These are phyloP conservation scores for Priocnemis perturbator DNA, from an alignment of 2,888 invertebrate genomes.

Conservation along the genomic window DNA sequence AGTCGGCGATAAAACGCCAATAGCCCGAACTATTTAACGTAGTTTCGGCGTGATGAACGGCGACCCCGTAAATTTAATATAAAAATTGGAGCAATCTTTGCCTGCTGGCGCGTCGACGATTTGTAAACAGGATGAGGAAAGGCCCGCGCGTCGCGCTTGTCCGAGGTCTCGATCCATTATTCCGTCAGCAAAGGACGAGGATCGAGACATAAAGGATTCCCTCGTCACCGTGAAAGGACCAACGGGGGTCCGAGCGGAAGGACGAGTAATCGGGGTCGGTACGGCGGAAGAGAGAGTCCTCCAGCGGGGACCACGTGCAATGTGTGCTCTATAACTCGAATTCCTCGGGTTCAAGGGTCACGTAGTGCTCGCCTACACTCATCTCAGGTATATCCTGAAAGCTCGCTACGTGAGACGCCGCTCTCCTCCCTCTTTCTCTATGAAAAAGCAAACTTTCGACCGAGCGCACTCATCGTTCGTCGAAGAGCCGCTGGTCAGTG, in stretches of 20 bases:
- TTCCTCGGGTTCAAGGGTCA: constrained; percentile 34
- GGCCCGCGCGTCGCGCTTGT: constrained; percentile 2
- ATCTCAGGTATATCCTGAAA: constrained; percentile 25
- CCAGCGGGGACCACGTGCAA: constrained; percentile 18
- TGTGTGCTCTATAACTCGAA: constrained; percentile 27
- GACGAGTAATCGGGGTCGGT: constrained; percentile 35
- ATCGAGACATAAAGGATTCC: constrained; percentile 28
- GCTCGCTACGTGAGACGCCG: constrained; percentile 5
- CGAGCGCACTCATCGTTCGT: constrained; percentile 1
- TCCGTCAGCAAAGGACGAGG: constrained; percentile 27
- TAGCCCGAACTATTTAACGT: background rate
- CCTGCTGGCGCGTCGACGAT: background rate
- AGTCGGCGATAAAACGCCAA: no score
- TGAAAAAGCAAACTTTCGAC: constrained; percentile 33
- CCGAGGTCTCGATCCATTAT: constrained; percentile 30
- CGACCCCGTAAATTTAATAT: no score
- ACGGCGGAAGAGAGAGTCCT: constrained; percentile 24
- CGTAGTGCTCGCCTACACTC: constrained; percentile 24
- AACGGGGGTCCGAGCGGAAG: constrained; percentile 20
- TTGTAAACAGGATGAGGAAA: constrained; percentile 17
- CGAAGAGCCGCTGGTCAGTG: constrained; percentile 1
- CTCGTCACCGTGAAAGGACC: constrained; percentile 29
- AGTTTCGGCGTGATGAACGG: no score
- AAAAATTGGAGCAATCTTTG: no score
- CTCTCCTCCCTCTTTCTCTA: background rate